These are phyloP conservation scores for Pimpla rufipes DNA, from an alignment of 2,888 invertebrate genomes.

Conservation along the genomic window DNA sequence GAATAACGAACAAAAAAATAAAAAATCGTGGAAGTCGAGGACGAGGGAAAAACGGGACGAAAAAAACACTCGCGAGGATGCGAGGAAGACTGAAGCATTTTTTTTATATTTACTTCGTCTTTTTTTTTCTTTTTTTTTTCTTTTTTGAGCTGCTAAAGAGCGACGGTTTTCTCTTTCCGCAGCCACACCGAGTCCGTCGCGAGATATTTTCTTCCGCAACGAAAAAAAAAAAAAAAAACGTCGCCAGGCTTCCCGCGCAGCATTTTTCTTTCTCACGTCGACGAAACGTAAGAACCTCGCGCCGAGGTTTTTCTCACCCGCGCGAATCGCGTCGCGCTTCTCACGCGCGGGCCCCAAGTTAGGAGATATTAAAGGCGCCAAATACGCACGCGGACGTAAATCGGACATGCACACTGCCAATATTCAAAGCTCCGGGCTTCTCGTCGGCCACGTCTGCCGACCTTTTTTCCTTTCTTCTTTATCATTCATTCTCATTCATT, in stretches of 20 bases:
- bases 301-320: neutral
- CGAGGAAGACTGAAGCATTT: slow-evolving; percentile 7
- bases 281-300: neutral
- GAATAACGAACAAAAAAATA: slow-evolving; percentile 2
- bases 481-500: slow-evolving; percentile 9
- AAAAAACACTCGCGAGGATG: neutral
- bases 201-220: slow-evolving; percentile 53
- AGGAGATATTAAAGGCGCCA: neutral
- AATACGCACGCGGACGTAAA: slow-evolving; percentile 48
- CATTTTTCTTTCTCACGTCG: neutral
- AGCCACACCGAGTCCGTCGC: slow-evolving; percentile 39
- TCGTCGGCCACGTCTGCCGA: slow-evolving; percentile 2
- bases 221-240: too few species aligned
- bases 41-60: neutral
- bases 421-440: slow-evolving; percentile 8
- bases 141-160: neutral
- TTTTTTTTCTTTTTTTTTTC: slow-evolving; percentile 1
- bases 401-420: slow-evolving; percentile 63
- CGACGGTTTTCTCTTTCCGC: neutral
- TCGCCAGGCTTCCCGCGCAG: slow-evolving; percentile 52
- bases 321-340: neutral
- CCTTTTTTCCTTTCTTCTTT: neutral
- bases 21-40: neutral
- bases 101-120: slow-evolving; percentile 5
- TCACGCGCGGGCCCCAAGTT: neutral